Percentiles rank a stretch among this genome's conserved stretches.
Evolutionary conservation across 2,888 invertebrate genomes (phyloP).

Genomic region (Brassicogethes aeneus): DNA sequence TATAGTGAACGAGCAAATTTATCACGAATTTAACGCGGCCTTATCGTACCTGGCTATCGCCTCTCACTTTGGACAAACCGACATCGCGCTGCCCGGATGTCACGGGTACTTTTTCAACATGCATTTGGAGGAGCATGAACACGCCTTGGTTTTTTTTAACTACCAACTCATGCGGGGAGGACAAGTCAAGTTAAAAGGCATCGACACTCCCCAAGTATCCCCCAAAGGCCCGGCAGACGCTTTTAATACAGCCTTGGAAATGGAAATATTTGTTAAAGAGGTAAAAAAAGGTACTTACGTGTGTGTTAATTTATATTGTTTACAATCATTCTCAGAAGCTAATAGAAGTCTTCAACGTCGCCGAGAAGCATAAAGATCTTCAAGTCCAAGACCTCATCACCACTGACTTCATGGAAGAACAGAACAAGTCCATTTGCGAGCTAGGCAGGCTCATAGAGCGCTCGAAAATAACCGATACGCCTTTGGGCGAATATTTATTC

Average conservation of each 20-base stretch:
- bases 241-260: slow-evolving; percentile 33
- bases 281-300: slow-evolving; percentile 18
- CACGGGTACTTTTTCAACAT: slow-evolving; percentile 42
- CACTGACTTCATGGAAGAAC: slow-evolving; percentile 46
- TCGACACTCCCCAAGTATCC: slow-evolving; percentile 23
- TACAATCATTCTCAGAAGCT: slow-evolving; percentile 36
- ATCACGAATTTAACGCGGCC: slow-evolving; percentile 49
- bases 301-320: slow-evolving; percentile 5
- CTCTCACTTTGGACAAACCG: slow-evolving; percentile 41
- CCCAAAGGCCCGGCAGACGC: slow-evolving; percentile 36
- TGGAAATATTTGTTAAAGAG: slow-evolving; percentile 35
- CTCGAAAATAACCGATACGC: slow-evolving; percentile 23
- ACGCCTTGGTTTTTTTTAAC: slow-evolving; percentile 40
- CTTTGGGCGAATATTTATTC: slow-evolving; percentile 29
- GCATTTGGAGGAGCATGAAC: slow-evolving; percentile 44
- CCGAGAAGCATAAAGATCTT: slow-evolving; percentile 42
- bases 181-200: slow-evolving; percentile 30
- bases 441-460: slow-evolving; percentile 27
- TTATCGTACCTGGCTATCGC: slow-evolving; percentile 56
- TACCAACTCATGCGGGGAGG: slow-evolving; percentile 45
- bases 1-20: slow-evolving; percentile 47
- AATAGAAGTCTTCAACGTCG: slow-evolving; percentile 35
- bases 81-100: slow-evolving; percentile 40
- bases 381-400: slow-evolving; percentile 46
- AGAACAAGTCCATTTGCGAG: slow-evolving; percentile 36